Evolutionary conservation across 2,888 invertebrate species (phyloP).

Genomic region (Andrena dorsata): DNA sequence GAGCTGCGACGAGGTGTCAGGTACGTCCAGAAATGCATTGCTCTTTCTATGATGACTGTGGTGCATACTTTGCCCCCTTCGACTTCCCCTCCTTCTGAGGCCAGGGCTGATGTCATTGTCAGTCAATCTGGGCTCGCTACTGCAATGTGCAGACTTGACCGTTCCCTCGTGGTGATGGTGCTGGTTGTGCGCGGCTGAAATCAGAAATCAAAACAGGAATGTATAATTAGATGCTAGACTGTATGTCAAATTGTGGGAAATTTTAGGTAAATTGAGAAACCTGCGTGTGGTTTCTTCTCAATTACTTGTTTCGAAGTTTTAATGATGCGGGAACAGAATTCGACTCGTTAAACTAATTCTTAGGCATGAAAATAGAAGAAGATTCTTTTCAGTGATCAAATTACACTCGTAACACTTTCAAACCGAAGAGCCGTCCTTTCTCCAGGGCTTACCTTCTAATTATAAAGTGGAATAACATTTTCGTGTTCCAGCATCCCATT

Average conservation of each 20-base stretch:
- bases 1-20: constrained; percentile 86
- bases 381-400: background rate
- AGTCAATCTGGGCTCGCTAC: constrained; percentile 89
- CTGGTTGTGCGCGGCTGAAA: constrained; percentile 72
- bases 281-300: background rate
- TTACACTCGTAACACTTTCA: constrained; percentile 2
- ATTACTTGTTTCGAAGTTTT: background rate
- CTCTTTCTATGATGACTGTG: constrained; percentile 88
- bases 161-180: constrained; percentile 85
- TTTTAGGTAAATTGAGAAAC: background rate
- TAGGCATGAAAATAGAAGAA: background rate
- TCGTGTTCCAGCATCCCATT: constrained; percentile 7
- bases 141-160: constrained; percentile 86
- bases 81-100: constrained; percentile 88
- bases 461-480: constrained; percentile 1
- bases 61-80: constrained; percentile 86
- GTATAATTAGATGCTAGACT: background rate
- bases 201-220: background rate
- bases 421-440: background rate
- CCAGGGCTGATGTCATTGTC: constrained; percentile 90
- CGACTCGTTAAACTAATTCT: no score
- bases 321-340: background rate
- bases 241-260: background rate
- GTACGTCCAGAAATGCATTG: constrained; percentile 91
- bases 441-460: background rate